A percentile compares a stretch with the other conserved stretches of the same genome.
Conservation (phyloP, 2,113 vertebrate genomes). For the Potamarius usumacintae region DNA sequence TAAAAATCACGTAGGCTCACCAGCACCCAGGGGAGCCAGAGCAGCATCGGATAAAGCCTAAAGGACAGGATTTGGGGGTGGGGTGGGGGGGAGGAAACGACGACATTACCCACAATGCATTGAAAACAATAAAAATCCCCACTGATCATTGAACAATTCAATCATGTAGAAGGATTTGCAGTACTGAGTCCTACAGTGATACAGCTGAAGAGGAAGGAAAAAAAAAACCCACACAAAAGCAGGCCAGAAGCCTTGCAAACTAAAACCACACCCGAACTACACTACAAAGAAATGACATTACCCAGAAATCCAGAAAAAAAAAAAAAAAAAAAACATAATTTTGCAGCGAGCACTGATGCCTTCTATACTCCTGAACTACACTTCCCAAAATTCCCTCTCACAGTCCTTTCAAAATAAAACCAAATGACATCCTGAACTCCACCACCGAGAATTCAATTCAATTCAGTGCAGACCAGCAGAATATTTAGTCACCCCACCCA, state of each 20-base stretch:
- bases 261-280: background rate
- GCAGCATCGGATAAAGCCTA: constrained; percentile 11
- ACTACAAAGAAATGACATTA: background rate
- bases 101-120: background rate
- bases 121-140: background rate
- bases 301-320: constrained; percentile 1
- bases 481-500: background rate
- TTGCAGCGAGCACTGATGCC: background rate
- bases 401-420: background rate
- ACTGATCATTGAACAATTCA: background rate
- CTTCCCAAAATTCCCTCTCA: constrained; percentile 21
- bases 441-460: background rate
- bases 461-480: background rate
- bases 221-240: background rate
- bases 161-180: background rate
- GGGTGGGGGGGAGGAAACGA: background rate
- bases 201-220: background rate
- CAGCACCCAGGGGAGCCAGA: constrained; percentile 52
- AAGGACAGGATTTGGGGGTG: background rate
- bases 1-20: constrained; percentile 38
- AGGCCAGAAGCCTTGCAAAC: background rate
- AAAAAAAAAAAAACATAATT: too few species aligned
- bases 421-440: background rate
- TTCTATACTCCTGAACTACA: background rate
- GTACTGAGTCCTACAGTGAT: background rate